Evolutionary conservation across 2,797 vertebrate genomes (phyloP).

Genomic region (Ptychobarbus kaznakovi): DNA sequence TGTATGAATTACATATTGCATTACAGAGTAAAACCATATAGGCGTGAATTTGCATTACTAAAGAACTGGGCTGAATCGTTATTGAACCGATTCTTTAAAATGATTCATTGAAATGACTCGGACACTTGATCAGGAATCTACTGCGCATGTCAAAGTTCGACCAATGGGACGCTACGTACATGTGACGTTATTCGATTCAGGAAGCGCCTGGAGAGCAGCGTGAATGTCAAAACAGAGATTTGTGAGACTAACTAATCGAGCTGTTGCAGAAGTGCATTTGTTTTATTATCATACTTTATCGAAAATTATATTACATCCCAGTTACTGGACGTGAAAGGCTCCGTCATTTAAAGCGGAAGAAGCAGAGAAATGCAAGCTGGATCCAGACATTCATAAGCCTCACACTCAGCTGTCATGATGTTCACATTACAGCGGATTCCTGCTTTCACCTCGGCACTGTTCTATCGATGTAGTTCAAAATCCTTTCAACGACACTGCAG

Average conservation of each 20-base stretch:
- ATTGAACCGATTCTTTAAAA: neutral
- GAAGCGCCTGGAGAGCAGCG: slow-evolving; percentile 20
- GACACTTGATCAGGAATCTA: neutral
- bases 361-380: neutral
- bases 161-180: slow-evolving; percentile 38
- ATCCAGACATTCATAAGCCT: neutral
- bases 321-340: neutral
- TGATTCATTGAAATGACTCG: neutral
- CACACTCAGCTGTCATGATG: neutral
- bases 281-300: neutral
- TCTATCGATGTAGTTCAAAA: neutral
- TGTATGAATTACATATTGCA: no score
- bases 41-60: no score
- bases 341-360: neutral
- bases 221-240: slow-evolving; percentile 48
- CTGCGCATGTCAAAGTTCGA: neutral
- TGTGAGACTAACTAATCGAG: neutral
- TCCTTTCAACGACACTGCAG: slow-evolving; percentile 27
- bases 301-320: neutral
- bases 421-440: slow-evolving; percentile 3
- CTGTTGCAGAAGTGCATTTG: neutral
- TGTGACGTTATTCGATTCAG: slow-evolving; percentile 45
- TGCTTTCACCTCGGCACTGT: slow-evolving; percentile 1
- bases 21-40: neutral
- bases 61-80: neutral